Evolutionary conservation across 2,888 invertebrate genomes (phyloP).

Genomic region (Euzophera pinguis): DNA sequence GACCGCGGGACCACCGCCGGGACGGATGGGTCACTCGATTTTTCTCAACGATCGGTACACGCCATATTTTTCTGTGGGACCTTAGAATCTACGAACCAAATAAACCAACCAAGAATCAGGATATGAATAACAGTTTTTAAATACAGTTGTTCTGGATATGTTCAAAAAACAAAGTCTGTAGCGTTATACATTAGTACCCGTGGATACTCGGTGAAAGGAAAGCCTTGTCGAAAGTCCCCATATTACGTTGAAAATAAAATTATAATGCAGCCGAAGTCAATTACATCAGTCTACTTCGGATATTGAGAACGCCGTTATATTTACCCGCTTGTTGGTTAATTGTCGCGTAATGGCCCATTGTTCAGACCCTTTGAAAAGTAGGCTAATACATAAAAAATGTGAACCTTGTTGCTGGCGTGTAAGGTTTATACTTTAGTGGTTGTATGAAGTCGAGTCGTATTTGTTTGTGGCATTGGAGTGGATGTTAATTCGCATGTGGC

Average conservation of each 20-base stretch:
- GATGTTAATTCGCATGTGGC: slow-evolving; percentile 15
- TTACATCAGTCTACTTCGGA: background rate
- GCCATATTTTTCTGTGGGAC: no score
- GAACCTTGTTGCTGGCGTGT: background rate
- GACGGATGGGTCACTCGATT: no score
- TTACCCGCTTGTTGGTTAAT: background rate
- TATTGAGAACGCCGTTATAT: background rate
- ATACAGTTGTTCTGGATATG: no score
- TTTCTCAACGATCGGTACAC: no score
- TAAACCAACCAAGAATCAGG: no score
- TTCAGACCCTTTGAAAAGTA: background rate
- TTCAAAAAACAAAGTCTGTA: no score
- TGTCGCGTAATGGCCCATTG: background rate
- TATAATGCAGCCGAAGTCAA: background rate
- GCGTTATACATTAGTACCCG: no score
- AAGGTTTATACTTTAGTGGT: background rate
- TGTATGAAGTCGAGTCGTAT: background rate
- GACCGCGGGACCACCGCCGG: no score
- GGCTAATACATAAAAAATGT: no score
- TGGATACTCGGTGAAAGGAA: background rate
- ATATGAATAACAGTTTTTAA: no score
- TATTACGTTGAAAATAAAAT: background rate
- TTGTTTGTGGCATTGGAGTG: background rate
- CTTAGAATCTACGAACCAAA: no score
- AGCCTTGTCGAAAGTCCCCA: background rate